A percentile compares a stretch with the other conserved stretches of the same genome.
phyloP scores from a whole-genome alignment of 2,797 vertebrate genomes.

The Iguana delicatissima region DNA sequence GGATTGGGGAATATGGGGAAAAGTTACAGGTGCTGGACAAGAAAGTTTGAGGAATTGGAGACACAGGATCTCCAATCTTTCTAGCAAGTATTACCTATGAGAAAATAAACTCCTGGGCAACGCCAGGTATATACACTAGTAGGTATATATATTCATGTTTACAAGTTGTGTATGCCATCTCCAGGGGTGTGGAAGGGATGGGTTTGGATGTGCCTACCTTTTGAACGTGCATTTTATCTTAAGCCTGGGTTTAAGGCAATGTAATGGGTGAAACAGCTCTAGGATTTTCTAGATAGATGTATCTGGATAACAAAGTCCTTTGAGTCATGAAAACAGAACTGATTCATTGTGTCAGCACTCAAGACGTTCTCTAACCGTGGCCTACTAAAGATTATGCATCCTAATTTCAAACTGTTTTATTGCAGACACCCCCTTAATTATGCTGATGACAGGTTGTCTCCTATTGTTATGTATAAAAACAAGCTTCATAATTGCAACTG shows the following conservation, averaged over 20 bases:
- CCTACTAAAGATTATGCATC: not conserved
- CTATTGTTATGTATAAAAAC: slow-evolving; percentile 10
- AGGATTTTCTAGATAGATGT: not conserved
- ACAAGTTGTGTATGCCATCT: not conserved
- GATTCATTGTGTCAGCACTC: not conserved
- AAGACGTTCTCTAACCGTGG: not conserved
- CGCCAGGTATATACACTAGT: no score
- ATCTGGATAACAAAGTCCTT: not conserved
- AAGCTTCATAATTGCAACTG: slow-evolving; percentile 8
- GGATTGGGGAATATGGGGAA: no score
- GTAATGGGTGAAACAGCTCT: not conserved
- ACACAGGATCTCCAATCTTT: no score
- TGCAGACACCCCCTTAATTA: slow-evolving; percentile 23
- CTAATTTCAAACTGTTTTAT: not conserved
- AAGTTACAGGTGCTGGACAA: no score
- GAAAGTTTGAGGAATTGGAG: no score
- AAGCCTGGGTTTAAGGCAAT: not conserved
- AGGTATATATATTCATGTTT: not conserved
- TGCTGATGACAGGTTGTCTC: slow-evolving; percentile 24
- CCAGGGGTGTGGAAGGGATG: no score
- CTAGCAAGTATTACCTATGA: no score
- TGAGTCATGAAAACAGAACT: not conserved
- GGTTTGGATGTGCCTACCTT: not conserved
- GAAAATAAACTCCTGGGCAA: no score
- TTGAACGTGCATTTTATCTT: not conserved